phyloP scores from a whole-genome alignment of 2,797 vertebrate genomes.

The Phrynocephalus forsythii region DNA sequence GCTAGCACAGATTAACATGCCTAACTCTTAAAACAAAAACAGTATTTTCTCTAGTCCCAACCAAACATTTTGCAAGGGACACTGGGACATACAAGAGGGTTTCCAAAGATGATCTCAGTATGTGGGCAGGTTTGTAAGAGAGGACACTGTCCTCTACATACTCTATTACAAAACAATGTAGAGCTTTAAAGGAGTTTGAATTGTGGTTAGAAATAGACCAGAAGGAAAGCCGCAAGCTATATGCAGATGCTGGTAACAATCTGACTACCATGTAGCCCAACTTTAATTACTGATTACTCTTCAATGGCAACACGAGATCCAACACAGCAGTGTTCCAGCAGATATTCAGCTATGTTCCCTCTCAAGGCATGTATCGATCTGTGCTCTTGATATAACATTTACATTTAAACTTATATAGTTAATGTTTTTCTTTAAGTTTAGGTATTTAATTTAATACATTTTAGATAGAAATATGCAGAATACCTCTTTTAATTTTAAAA shows the following conservation, averaged over 20 bases:
- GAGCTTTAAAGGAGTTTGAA: neutral
- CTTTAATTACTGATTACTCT: neutral
- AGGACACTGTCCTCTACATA: neutral
- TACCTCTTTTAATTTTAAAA: neutral
- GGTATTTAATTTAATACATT: neutral
- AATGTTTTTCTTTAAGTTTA: too few relatives aligned
- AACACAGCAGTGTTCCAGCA: neutral
- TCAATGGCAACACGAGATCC: neutral
- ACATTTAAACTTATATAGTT: too few relatives aligned
- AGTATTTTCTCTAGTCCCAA: neutral
- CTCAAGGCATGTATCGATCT: too few relatives aligned
- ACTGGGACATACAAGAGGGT: neutral
- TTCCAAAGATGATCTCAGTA: neutral
- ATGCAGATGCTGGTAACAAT: neutral
- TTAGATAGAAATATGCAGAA: neutral
- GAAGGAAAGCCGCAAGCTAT: neutral
- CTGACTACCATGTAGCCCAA: neutral
- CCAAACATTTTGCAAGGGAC: neutral
- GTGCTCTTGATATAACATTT: too few relatives aligned
- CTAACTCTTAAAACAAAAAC: neutral
- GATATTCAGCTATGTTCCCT: neutral
- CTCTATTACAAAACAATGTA: neutral
- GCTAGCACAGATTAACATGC: too few relatives aligned
- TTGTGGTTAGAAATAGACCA: neutral
- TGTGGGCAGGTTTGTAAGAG: neutral